Base-by-base conservation (phyloP, 2,797 vertebrate genomes). In the Loris lydekkerianus region DNA sequence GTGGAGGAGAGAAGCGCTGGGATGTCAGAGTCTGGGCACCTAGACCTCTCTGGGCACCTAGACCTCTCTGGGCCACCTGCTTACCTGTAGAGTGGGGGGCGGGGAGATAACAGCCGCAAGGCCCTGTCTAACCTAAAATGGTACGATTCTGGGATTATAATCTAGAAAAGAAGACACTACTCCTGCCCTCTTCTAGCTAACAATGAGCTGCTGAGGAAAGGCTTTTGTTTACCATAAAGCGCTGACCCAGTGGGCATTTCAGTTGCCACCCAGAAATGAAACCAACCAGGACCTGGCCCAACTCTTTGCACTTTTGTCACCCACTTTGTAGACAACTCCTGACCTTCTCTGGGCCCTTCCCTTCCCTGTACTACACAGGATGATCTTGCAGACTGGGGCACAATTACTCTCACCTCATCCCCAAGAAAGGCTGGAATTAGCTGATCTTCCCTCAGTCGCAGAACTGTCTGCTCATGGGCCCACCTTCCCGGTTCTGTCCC, bases 381-480 rank as follows among this genome's bases (percentile, higher is more conserved):
- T 23, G 25, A 60, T 25, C 73, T 67, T 6, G 31, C 2, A 61
- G 63, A 56, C 2, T 1, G 7, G 23, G 76, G 40, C 49, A 43
- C 11, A 67, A 11, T 0, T 53, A 0, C 7, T 5, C 10, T 8
- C 31, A 18, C 17, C 11, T 9, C 0, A 2, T 6, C 29, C 31
- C 3, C 0, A n/a, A 31, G 69, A 65, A 21, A 58, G 40, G 53
- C 20, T 53, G 46, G 84, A 49, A 63, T 23, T 1, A 56, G 11
- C 7, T 25, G 2, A 6, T 21, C 20, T 40, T 11, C 61, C 27
- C 46, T 53, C 5, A 11, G 13, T 6, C 0, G 1, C 2, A 34
- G 23, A 77, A 3, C 29, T 6, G 17, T 67, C 58, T 34, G 25
- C 43, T 29, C 18, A 1, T 15, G 77, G 49, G 23, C 11, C 29